Percentiles rank a stretch among this genome's conserved stretches.
Evolutionary conservation across 2,888 invertebrate species (phyloP).

Genomic region (Drosophila rellima): DNA sequence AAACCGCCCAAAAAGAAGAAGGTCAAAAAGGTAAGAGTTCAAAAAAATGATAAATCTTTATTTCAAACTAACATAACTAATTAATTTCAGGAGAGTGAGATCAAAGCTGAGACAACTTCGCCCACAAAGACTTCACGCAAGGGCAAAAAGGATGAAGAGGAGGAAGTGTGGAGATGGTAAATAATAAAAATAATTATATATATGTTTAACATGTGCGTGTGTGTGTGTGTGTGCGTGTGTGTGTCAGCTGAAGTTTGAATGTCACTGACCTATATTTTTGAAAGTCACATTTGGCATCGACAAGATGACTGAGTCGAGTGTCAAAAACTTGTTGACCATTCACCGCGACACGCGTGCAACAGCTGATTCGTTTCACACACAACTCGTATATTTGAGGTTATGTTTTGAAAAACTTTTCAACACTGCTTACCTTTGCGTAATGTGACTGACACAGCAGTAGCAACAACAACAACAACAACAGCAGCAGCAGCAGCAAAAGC

Average conservation of each 20-base stretch:
- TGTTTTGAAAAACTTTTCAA: constrained; percentile 15
- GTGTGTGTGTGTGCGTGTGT: constrained; percentile 14
- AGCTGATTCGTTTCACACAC: constrained; percentile 51
- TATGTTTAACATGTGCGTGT: constrained; percentile 2
- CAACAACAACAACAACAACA: constrained; percentile 6
- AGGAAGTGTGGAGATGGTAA: constrained; percentile 97
- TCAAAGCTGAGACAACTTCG: constrained; percentile 79
- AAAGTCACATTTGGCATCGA: constrained; percentile 67
- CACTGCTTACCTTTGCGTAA: constrained; percentile 60
- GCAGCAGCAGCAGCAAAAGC: constrained; percentile 25
- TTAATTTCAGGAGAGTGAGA: constrained; percentile 54
- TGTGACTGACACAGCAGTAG: constrained; percentile 35
- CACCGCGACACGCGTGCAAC: constrained; percentile 55
- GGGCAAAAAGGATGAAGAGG: constrained; percentile 92
- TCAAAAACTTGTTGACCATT: constrained; percentile 36
- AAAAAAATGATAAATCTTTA: background rate
- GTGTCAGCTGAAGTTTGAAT: constrained; percentile 56
- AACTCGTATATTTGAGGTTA: constrained; percentile 58
- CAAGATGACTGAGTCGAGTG: constrained; percentile 24
- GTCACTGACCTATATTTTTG: constrained; percentile 79
- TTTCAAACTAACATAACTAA: background rate
- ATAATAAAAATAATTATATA: constrained; percentile 64
- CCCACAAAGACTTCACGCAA: constrained; percentile 87
- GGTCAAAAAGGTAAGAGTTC: constrained; percentile 80
- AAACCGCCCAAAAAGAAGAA: constrained; percentile 87